Evolutionary conservation across 1,140 invertebrate genomes (phyloP), one percentile per base, ranked within the genome.

Genomic region (Oreohelix idahoensis): DNA sequence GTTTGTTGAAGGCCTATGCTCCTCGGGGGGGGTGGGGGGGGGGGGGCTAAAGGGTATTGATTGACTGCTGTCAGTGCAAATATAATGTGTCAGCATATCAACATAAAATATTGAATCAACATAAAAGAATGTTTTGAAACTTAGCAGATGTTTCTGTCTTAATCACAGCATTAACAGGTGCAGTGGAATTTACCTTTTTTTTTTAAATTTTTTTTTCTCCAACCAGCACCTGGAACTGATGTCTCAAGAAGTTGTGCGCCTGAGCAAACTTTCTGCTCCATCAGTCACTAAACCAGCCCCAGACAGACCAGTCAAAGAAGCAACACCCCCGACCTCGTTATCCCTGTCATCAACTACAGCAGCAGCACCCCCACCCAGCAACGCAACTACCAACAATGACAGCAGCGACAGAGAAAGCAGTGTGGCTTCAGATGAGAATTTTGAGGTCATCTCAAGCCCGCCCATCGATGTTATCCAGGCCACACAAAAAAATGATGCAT

Each of bases 181-280:
- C 45, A 11, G 45, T 49, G 17, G 17, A 17, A 49, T 49, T 8
- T 49, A 49, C 8, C 17, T 8, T 49, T 49, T 51, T 10, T 38
- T 8, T 23, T 32, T 32, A 36, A 51, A 4, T 51, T 79, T 15
- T 79, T n/a, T n/a, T n/a, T n/a, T n/a, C 49, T 58, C 13, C 53
- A 23, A 23, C n/a, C 83, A 92, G 89, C 91, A 93, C 87, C 86
- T 93, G 51, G 92, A 93, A 69, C 86, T 87, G 38, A 89, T 93
- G 84, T 93, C 93, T 26, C 86, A 92, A 73, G 91, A 93, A 86
- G 86, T 93, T 13, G 90, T 92, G 2, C 83, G 91, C 45, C 84
- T 92, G 15, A 90, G 89, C 81, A 89, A 89, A 66, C 20, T 87
- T 13, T 82, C 85, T 39, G 70, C 84, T 1, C 10, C 36, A 17